Evolutionary conservation across 2,113 vertebrate genomes (phyloP).

Genomic region (human): DNA sequence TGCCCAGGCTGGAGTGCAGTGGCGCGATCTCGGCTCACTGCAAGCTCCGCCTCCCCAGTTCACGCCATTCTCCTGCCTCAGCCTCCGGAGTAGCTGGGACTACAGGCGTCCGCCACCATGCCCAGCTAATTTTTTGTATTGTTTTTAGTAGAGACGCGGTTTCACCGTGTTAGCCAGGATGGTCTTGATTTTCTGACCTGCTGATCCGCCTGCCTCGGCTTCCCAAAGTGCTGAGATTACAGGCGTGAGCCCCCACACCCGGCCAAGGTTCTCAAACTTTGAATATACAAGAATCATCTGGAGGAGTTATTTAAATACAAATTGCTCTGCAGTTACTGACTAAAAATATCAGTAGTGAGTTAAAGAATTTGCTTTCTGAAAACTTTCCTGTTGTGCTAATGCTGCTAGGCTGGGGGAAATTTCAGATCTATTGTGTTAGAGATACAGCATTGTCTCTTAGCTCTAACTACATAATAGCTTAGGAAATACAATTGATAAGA

Average conservation of each 20-base stretch:
- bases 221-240: too few species aligned
- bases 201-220: accelerated
- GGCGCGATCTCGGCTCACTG: too few species aligned
- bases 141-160: too few species aligned
- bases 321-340: not conserved
- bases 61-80: too few species aligned
- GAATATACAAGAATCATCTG: not conserved
- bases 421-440: not conserved
- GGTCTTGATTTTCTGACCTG: too few species aligned
- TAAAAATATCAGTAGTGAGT: not conserved
- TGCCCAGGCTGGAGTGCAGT: too few species aligned
- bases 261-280: not conserved
- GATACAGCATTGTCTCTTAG: not conserved
- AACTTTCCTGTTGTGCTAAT: not conserved
- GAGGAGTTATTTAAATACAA: not conserved
- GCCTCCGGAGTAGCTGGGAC: too few species aligned
- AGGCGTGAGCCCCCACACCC: too few species aligned
- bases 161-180: too few species aligned
- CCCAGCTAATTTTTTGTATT: too few species aligned
- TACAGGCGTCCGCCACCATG: too few species aligned
- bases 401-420: not conserved
- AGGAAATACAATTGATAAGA: not conserved
- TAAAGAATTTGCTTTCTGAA: not conserved
- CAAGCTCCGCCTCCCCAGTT: too few species aligned
- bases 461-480: not conserved